Percentiles rank a stretch among this genome's conserved stretches.
Conservation (phyloP, 1,140 invertebrate species). For the Rhagoletis zephyria region DNA sequence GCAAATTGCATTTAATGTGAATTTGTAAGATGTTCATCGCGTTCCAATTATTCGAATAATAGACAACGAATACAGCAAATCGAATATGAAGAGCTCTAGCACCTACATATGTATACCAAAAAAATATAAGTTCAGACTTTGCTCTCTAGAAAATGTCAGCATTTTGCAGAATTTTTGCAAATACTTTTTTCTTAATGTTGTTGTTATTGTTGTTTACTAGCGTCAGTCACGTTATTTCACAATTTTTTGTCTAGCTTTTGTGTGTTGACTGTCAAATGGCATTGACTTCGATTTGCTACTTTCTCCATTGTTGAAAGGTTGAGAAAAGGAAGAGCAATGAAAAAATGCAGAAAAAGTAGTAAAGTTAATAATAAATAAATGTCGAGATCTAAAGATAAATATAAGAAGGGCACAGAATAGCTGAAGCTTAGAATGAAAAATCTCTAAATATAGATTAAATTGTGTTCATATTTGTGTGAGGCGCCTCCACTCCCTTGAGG, state of each 20-base stretch:
- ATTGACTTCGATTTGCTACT: constrained; percentile 46
- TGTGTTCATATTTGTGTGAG: background rate
- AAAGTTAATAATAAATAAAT: too few species aligned
- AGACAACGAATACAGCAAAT: too few species aligned
- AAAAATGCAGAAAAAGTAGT: too few species aligned
- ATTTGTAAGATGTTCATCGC: too few species aligned
- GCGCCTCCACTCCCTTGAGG: background rate
- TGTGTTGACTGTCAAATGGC: constrained; percentile 32
- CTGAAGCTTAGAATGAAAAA: background rate
- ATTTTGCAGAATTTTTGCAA: constrained; percentile 21
- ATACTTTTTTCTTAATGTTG: background rate
- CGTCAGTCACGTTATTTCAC: constrained; percentile 32
- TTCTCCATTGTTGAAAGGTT: constrained; percentile 14
- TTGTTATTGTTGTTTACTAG: background rate
- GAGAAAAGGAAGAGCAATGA: background rate
- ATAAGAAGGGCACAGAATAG: background rate
- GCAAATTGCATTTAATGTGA: too few species aligned
- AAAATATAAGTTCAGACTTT: background rate
- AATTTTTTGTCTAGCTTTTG: background rate
- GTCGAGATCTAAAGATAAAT: constrained; percentile 4
- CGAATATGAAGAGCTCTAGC: too few species aligned
- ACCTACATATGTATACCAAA: background rate
- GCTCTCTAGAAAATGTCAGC: constrained; percentile 1
- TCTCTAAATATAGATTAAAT: background rate
- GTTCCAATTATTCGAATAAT: too few species aligned